Evolutionary conservation across 2,888 invertebrate genomes (phyloP).

Genomic region (Drosophila atripex): DNA sequence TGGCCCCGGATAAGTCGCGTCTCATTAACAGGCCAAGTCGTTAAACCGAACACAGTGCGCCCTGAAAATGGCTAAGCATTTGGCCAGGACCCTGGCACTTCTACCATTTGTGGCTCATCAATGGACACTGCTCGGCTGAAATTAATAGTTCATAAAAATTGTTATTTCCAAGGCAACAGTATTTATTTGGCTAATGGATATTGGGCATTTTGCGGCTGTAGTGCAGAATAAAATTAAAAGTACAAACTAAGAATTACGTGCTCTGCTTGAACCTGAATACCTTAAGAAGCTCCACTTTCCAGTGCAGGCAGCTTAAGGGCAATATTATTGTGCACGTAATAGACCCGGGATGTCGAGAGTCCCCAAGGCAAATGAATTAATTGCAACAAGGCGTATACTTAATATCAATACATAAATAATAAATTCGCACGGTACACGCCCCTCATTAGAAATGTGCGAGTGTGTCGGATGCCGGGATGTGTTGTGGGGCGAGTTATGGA

Average conservation of each 20-base stretch:
- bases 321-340: slow-evolving; percentile 29
- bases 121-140: slow-evolving; percentile 11
- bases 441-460: slow-evolving; percentile 31
- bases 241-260: slow-evolving; percentile 16
- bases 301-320: slow-evolving; percentile 31
- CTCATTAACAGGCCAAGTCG: slow-evolving; percentile 77
- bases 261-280: slow-evolving; percentile 1
- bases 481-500: slow-evolving; percentile 25
- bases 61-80: slow-evolving; percentile 51
- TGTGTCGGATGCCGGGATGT: slow-evolving; percentile 21
- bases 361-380: slow-evolving; percentile 63
- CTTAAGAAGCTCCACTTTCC: slow-evolving; percentile 15
- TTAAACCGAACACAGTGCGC: slow-evolving; percentile 69
- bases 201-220: slow-evolving; percentile 18
- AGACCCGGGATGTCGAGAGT: slow-evolving; percentile 31
- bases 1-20: slow-evolving; percentile 55
- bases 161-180: slow-evolving; percentile 31
- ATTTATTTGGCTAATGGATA: slow-evolving; percentile 62
- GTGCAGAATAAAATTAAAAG: background rate
- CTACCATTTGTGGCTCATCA: background rate
- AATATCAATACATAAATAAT: slow-evolving; percentile 72
- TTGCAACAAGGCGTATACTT: slow-evolving; percentile 63
- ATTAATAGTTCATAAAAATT: slow-evolving; percentile 65
- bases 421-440: slow-evolving; percentile 45
- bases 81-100: slow-evolving; percentile 1